These are phyloP conservation scores for Lycaon pictus DNA, from an alignment of 2,113 vertebrate species.

Conservation along the genomic window DNA sequence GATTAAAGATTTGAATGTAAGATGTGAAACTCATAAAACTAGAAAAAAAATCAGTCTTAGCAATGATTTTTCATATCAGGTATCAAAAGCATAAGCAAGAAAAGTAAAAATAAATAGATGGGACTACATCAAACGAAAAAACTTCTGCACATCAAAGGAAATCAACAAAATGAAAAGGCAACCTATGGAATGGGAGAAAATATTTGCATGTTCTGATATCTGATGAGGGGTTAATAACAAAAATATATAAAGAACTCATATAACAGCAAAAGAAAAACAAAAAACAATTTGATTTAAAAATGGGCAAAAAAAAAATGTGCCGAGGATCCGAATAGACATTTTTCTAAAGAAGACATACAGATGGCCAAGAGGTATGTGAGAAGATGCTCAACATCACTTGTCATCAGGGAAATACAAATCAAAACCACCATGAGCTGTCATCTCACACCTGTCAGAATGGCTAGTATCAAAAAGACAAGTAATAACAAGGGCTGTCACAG, in stretches of 20 bases:
- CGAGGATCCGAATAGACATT: not conserved
- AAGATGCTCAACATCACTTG: not conserved
- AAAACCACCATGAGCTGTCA: not conserved
- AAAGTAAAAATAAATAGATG: not conserved
- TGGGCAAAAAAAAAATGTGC: not conserved
- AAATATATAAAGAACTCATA: not conserved
- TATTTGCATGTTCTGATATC: not conserved
- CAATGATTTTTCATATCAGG: not conserved
- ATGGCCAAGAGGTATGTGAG: not conserved
- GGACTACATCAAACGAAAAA: not conserved
- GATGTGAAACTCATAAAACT: not conserved
- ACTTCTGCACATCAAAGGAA: constrained; percentile 1
- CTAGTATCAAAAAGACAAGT: not conserved
- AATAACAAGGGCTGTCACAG: not conserved
- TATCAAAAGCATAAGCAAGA: not conserved
- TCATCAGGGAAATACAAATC: not conserved
- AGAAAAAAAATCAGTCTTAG: not conserved
- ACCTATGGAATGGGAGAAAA: not conserved
- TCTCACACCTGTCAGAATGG: not conserved
- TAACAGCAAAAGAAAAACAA: not conserved
- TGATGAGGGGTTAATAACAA: not conserved
- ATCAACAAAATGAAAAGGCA: not conserved
- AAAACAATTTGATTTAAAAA: not conserved
- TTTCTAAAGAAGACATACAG: not conserved
- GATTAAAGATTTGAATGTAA: not conserved